These are phyloP conservation scores for Platysternon megacephalum DNA, from an alignment of 2,113 vertebrate genomes.

Conservation along the genomic window DNA sequence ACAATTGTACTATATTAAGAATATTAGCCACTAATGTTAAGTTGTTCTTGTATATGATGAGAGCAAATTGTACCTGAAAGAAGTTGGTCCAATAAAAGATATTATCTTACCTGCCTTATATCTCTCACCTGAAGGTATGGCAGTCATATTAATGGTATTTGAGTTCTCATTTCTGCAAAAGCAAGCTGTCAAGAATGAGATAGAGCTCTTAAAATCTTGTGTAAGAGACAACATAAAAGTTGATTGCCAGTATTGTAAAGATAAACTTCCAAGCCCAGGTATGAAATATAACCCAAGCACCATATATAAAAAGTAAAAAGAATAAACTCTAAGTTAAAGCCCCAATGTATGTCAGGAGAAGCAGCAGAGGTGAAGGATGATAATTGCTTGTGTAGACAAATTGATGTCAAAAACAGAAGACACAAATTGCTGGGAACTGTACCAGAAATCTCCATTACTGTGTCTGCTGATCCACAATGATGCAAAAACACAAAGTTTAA, in stretches of 20 bases:
- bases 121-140: background rate
- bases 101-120: background rate
- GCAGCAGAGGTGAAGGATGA: background rate
- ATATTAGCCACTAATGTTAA: background rate
- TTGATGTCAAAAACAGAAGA: background rate
- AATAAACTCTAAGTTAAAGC: constrained; percentile 16
- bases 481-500: background rate
- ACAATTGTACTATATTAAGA: constrained; percentile 39
- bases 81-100: background rate
- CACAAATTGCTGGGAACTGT: background rate
- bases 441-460: background rate
- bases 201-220: background rate
- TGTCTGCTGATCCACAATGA: background rate
- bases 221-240: constrained; percentile 43
- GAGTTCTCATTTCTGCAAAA: constrained; percentile 23
- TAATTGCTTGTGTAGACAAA: constrained; percentile 7
- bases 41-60: background rate
- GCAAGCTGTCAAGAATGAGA: constrained; percentile 9
- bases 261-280: constrained; percentile 9
- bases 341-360: constrained; percentile 13
- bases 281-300: constrained; percentile 26
- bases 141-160: constrained; percentile 1
- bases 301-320: background rate
- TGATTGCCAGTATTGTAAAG: constrained; percentile 36
- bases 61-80: background rate